phyloP scores from a whole-genome alignment of 2,797 vertebrate genomes.

The Apogon hyalosoma region DNA sequence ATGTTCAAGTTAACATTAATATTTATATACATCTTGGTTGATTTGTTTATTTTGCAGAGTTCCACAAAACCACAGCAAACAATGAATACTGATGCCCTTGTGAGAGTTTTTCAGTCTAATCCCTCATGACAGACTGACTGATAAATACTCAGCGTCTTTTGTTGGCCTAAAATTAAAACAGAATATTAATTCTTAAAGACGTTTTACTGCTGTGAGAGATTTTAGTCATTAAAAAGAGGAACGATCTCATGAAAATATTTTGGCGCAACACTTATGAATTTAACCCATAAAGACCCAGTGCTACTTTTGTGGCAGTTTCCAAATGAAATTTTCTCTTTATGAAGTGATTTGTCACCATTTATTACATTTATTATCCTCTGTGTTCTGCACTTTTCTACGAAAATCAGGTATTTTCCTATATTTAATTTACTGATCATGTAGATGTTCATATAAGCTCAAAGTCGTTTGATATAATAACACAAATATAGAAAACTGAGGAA shows the following conservation, averaged over 20 bases:
- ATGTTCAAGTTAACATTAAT: background rate
- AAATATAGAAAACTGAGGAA: too few species aligned
- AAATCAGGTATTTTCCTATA: too few species aligned
- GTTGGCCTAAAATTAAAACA: background rate
- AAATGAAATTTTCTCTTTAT: too few species aligned
- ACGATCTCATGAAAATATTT: slow-evolving; percentile 1
- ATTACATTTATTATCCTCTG: too few species aligned
- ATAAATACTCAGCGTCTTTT: background rate
- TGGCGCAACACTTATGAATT: slow-evolving; percentile 31
- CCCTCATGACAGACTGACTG: background rate
- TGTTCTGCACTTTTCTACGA: too few species aligned
- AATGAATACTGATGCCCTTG: slow-evolving; percentile 2
- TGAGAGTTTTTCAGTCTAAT: too few species aligned
- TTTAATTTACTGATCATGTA: too few species aligned
- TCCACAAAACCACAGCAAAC: background rate
- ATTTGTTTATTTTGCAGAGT: background rate
- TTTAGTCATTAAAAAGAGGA: slow-evolving; percentile 14
- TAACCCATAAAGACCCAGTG: too few species aligned
- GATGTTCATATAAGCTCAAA: too few species aligned
- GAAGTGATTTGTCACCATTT: too few species aligned
- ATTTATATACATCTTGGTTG: background rate
- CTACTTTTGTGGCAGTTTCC: too few species aligned
- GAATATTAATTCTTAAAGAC: slow-evolving; percentile 18
- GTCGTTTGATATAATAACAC: too few species aligned
- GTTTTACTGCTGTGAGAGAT: slow-evolving; percentile 11